Evolutionary conservation across 2,113 vertebrate genomes (phyloP).

Genomic region (Daboia siamensis): DNA sequence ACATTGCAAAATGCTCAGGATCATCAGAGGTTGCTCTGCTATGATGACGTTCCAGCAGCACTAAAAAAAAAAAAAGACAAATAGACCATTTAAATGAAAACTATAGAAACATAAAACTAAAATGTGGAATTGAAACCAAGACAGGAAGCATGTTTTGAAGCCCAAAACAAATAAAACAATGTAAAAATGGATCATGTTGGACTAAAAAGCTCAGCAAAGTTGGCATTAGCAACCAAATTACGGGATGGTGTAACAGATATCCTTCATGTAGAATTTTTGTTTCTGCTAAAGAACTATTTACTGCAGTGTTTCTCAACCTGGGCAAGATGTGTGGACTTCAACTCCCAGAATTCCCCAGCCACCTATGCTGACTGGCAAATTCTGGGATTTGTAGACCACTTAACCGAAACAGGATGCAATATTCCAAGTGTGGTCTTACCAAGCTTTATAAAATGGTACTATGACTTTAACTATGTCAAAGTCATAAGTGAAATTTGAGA

Average conservation of each 20-base stretch:
- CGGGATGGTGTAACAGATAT: conserved; percentile 45
- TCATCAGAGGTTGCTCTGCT: conserved; percentile 8
- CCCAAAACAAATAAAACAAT: conserved; percentile 62
- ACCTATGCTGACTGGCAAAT: neutral
- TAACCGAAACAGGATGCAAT: neutral
- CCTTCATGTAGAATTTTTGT: conserved; percentile 42
- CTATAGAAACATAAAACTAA: conserved; percentile 23
- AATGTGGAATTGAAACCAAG: conserved; percentile 62
- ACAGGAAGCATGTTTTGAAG: conserved; percentile 55
- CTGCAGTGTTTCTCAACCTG: conserved; percentile 4
- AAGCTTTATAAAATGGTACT: neutral
- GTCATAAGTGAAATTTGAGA: neutral
- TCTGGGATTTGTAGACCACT: neutral
- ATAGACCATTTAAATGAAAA: conserved; percentile 70
- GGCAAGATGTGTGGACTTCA: too few species aligned
- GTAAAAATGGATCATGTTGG: conserved; percentile 57
- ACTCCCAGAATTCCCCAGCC: too few species aligned
- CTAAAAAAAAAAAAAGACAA: conserved; percentile 47
- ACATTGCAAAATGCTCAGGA: conserved; percentile 42
- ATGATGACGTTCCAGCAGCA: conserved; percentile 52
- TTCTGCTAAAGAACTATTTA: conserved; percentile 57
- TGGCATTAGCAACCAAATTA: conserved; percentile 51
- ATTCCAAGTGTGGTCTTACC: neutral
- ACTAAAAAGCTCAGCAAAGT: conserved; percentile 57
- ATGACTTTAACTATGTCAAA: neutral